Evolutionary conservation across 2,113 vertebrate genomes (phyloP).

Genomic region (Haplotaxodon microlepis): DNA sequence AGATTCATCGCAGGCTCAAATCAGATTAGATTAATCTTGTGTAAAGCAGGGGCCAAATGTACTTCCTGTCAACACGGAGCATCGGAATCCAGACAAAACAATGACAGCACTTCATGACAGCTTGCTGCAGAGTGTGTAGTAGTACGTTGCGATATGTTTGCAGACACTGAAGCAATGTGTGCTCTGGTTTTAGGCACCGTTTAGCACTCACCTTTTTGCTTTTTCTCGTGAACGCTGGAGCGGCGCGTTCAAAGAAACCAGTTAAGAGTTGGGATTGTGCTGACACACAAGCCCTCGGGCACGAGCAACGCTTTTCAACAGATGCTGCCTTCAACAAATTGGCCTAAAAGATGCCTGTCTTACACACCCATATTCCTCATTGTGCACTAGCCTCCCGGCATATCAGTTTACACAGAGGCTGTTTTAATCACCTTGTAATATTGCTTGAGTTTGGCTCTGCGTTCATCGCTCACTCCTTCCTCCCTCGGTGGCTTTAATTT

Average conservation of each 20-base stretch:
- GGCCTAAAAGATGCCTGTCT: neutral
- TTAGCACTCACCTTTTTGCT: neutral
- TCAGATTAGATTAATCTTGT: slow-evolving; percentile 49
- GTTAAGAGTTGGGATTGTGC: neutral
- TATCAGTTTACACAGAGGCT: slow-evolving; percentile 17
- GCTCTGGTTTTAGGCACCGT: neutral
- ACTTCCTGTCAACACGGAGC: neutral
- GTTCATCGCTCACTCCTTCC: neutral
- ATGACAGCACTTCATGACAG: neutral
- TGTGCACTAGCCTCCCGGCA: neutral
- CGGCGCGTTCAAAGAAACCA: neutral
- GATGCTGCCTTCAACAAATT: neutral
- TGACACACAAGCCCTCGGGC: neutral
- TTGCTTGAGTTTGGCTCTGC: neutral
- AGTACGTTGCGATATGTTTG: neutral
- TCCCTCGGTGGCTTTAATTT: slow-evolving; percentile 14
- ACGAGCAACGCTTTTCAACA: neutral
- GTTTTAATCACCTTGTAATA: slow-evolving; percentile 42
- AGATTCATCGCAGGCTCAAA: slow-evolving; percentile 46
- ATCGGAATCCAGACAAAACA: neutral
- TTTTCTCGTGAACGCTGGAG: neutral
- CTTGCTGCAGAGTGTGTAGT: neutral
- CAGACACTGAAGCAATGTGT: neutral
- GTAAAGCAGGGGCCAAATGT: slow-evolving; percentile 17
- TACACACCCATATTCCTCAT: neutral